phyloP scores from a whole-genome alignment of 2,888 invertebrate species.

The Cryptocheilus praepositus region DNA sequence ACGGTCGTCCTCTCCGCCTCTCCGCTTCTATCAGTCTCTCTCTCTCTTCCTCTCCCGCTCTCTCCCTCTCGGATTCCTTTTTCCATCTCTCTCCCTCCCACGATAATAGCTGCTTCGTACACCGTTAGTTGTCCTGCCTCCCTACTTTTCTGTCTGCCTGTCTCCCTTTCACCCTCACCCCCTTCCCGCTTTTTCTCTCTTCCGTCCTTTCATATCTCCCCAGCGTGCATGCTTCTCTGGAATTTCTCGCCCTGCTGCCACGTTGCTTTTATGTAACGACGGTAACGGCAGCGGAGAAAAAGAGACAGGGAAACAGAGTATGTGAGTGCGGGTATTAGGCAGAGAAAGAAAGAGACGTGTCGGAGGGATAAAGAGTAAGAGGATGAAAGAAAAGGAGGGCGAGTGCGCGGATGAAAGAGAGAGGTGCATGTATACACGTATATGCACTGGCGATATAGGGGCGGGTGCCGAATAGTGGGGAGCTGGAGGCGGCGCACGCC shows the following conservation, averaged over 20 bases:
- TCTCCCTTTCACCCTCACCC: conserved; percentile 12
- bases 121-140: conserved; percentile 51
- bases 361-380: conserved; percentile 17
- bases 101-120: conserved; percentile 46
- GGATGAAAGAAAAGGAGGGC: conserved; percentile 19
- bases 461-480: conserved; percentile 60
- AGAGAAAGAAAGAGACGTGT: conserved; percentile 13
- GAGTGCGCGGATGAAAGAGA: conserved; percentile 8
- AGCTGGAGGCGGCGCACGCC: conserved; percentile 64
- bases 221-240: conserved; percentile 39
- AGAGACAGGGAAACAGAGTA: conserved; percentile 39
- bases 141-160: conserved; percentile 30
- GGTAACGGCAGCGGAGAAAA: conserved; percentile 40
- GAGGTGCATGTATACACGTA: conserved; percentile 3
- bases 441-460: conserved; percentile 55
- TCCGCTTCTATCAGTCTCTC: conserved; percentile 22
- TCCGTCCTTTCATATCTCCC: conserved; percentile 30
- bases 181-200: conserved; percentile 22
- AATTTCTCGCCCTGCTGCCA: conserved; percentile 48
- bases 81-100: conserved; percentile 19
- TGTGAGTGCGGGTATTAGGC: conserved; percentile 15
- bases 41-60: conserved; percentile 14
- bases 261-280: conserved; percentile 51
- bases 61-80: not conserved
- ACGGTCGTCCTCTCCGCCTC: conserved; percentile 13